Evolutionary conservation across 2,888 invertebrate genomes (phyloP).

Genomic region (Melinopterus prodromus): DNA sequence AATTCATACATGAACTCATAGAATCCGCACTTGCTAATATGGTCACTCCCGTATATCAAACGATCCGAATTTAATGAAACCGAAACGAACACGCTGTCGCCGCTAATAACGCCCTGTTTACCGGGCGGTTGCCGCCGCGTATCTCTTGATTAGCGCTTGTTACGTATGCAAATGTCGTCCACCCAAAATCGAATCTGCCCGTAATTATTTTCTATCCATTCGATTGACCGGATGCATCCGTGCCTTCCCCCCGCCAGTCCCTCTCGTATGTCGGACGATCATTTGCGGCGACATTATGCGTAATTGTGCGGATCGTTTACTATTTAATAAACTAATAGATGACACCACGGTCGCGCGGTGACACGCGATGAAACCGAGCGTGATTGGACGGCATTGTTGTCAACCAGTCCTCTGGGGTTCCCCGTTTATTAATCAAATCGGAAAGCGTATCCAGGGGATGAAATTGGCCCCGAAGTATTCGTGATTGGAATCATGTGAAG

Average conservation of each 20-base stretch:
- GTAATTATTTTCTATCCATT: slow-evolving; percentile 18
- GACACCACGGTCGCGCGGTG: background rate
- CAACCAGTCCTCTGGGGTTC: background rate
- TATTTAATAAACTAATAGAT: slow-evolving; percentile 27
- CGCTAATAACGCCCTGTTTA: slow-evolving; percentile 9
- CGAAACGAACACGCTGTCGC: background rate
- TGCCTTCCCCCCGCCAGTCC: background rate
- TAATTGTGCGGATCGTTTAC: slow-evolving; percentile 25
- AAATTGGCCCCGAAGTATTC: background rate
- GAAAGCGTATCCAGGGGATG: background rate
- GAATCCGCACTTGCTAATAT: too few species aligned
- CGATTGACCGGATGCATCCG: slow-evolving; percentile 17
- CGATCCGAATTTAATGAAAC: slow-evolving; percentile 13
- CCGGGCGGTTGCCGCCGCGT: slow-evolving; percentile 16
- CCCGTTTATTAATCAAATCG: background rate
- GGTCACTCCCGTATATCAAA: background rate
- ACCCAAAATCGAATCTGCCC: slow-evolving; percentile 9
- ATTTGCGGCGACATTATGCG: slow-evolving; percentile 22
- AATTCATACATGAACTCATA: too few species aligned
- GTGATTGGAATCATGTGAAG: background rate
- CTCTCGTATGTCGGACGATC: background rate
- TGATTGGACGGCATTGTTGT: slow-evolving; percentile 6
- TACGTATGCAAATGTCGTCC: slow-evolving; percentile 22
- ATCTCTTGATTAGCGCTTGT: slow-evolving; percentile 16
- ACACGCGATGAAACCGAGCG: slow-evolving; percentile 9